Conservation (phyloP, 2,888 invertebrate genomes). For the Dryococelus australis region DNA sequence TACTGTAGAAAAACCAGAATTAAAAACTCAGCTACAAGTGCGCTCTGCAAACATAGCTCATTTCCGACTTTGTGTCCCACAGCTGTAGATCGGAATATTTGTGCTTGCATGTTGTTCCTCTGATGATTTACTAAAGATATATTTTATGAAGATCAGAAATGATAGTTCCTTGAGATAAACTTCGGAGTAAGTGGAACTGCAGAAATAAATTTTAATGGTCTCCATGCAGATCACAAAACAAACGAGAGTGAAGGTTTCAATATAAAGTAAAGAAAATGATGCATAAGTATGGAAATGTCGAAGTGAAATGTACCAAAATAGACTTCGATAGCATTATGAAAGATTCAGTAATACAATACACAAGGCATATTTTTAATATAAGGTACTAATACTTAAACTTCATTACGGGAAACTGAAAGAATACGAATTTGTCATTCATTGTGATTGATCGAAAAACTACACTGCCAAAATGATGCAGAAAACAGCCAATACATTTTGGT, state of each 20-base stretch:
- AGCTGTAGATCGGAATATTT: too few relatives aligned
- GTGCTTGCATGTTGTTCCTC: background rate
- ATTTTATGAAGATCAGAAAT: background rate
- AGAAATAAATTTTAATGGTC: background rate
- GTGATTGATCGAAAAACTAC: background rate
- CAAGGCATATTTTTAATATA: background rate
- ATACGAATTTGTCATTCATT: background rate
- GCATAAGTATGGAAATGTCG: background rate
- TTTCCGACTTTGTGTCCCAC: too few relatives aligned
- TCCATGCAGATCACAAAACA: background rate
- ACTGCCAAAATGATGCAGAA: constrained; percentile 17
- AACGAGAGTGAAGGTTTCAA: background rate
- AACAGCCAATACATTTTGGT: constrained; percentile 19
- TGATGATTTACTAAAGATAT: background rate
- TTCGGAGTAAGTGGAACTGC: background rate
- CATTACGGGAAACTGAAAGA: background rate
- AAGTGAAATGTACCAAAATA: constrained; percentile 21
- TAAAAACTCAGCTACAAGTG: too few relatives aligned
- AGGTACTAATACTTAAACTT: background rate
- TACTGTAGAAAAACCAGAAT: too few relatives aligned
- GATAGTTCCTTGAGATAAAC: background rate
- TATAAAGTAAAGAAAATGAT: background rate
- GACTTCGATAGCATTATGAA: background rate
- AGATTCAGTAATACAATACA: background rate
- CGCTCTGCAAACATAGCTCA: too few relatives aligned